Evolutionary conservation across 2,113 vertebrate species (phyloP), one percentile per base, ranked within the genome.

Genomic region (Siniperca knerii): DNA sequence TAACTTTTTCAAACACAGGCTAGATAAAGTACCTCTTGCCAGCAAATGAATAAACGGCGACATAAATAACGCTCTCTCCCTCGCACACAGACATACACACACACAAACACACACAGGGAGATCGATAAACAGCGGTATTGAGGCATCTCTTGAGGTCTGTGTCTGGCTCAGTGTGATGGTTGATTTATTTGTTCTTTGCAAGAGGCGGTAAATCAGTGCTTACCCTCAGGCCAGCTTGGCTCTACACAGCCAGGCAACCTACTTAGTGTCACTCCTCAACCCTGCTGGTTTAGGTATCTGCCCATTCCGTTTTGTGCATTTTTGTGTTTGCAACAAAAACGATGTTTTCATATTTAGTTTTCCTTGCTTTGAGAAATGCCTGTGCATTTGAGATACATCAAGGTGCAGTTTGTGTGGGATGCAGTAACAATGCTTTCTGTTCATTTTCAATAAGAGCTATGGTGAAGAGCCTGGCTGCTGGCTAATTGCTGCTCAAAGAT

Each of bases 111-210:
- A 83, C 73, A 50, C 18, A 23, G 35, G 68, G 50, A 62, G 88
- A 94, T 94, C 93, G 82, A 95, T 94, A 93, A 93, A 94, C 93
- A 91, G 89, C 57, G 74, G 87, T 91, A 94, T 93, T 91, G 93
- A 95, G 93, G 93, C 91, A 93, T 94, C 94, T 94, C 93, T 91
- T 87, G 90, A 94, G 93, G 90, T 94, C 92, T 92, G 82, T 87
- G 93, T 94, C 93, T 92, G 88, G 92, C 90, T 93, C 89, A 62
- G 85, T 87, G 89, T 94, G 93, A 93, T 88, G 91, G 80, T 90
- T 93, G 91, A 94, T 95, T 92, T 94, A 93, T 94, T 92, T 94
- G 90, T 93, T 93, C 82, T 92, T 92, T 88, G 85, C 83, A 75
- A 91, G 86, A 87, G 75, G 69, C 72, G 71, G 90, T 93, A 91